phyloP scores from a whole-genome alignment of 2,797 vertebrate genomes.

The Lindbergichthys nudifrons region DNA sequence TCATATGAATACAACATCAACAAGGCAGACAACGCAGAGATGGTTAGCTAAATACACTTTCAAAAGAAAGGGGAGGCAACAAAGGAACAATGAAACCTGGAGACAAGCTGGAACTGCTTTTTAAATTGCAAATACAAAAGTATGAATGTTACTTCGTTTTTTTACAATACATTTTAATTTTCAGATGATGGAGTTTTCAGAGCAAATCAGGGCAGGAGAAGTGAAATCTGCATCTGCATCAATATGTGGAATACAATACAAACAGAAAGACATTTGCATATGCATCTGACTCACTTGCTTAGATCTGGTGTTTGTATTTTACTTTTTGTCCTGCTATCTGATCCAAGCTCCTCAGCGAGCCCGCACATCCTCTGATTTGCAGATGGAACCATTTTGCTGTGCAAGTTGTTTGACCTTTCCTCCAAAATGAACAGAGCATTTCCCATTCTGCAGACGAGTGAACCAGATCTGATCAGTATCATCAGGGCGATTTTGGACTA shows the following conservation, averaged over 20 bases:
- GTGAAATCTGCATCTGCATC: slow-evolving; percentile 16
- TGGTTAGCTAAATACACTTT: slow-evolving; percentile 1
- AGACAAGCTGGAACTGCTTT: not conserved
- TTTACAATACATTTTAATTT: not conserved
- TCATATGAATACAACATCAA: not conserved
- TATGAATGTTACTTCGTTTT: not conserved
- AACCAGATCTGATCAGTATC: slow-evolving; percentile 69
- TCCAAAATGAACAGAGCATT: slow-evolving; percentile 55
- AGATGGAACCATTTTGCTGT: slow-evolving; percentile 70
- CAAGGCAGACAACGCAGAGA: not conserved
- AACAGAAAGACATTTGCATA: slow-evolving; percentile 4
- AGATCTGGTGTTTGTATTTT: slow-evolving; percentile 62
- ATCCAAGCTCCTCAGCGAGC: slow-evolving; percentile 49
- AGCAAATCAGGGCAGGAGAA: not conserved
- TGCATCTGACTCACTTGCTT: slow-evolving; percentile 41
- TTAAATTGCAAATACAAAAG: slow-evolving; percentile 2
- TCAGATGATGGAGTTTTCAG: slow-evolving; percentile 7
- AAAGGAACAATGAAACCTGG: not conserved
- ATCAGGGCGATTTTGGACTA: slow-evolving; percentile 61
- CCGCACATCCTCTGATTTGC: slow-evolving; percentile 61
- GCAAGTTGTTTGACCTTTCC: slow-evolving; percentile 58
- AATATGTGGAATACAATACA: slow-evolving; percentile 37
- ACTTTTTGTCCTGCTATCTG: slow-evolving; percentile 59
- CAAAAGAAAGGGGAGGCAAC: not conserved
- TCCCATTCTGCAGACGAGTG: slow-evolving; percentile 52